Percentiles rank a stretch among this genome's conserved stretches.
phyloP scores from a whole-genome alignment of 2,888 invertebrate species.

The Leptinotarsa rubiginosa region DNA sequence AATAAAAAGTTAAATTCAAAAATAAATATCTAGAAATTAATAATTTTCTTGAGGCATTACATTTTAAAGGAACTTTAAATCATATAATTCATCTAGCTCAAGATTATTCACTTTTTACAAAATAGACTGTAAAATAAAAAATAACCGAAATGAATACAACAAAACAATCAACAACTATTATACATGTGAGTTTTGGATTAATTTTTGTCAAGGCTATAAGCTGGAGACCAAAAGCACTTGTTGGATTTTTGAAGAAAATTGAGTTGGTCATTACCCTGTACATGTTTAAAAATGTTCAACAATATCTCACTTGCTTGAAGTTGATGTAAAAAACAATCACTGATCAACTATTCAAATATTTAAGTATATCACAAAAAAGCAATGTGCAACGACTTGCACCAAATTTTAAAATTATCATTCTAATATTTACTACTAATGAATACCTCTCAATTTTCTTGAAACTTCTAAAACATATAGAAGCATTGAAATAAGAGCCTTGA shows the following conservation, averaged over 20 bases:
- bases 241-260: constrained; percentile 31
- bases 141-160: constrained; percentile 50
- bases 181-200: constrained; percentile 46
- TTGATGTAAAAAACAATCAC: constrained; percentile 14
- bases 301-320: constrained; percentile 9
- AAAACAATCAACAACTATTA: constrained; percentile 53
- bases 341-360: constrained; percentile 14
- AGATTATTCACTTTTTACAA: constrained; percentile 30
- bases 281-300: constrained; percentile 21
- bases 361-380: constrained; percentile 13
- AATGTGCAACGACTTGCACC: constrained; percentile 1
- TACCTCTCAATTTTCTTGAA: constrained; percentile 37
- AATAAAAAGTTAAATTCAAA: constrained; percentile 20
- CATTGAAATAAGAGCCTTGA: constrained; percentile 35
- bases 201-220: constrained; percentile 38
- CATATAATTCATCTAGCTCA: constrained; percentile 33
- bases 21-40: constrained; percentile 17
- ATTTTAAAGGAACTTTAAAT: constrained; percentile 26
- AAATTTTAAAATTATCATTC: constrained; percentile 12
- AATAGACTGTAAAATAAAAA: constrained; percentile 46
- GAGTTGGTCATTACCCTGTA: constrained; percentile 36
- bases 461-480: constrained; percentile 32
- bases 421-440: constrained; percentile 13
- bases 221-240: constrained; percentile 25
- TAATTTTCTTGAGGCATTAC: constrained; percentile 9